These are phyloP conservation scores for Euura saliciscinereae DNA, from an alignment of 1,140 invertebrate species.

Conservation along the genomic window DNA sequence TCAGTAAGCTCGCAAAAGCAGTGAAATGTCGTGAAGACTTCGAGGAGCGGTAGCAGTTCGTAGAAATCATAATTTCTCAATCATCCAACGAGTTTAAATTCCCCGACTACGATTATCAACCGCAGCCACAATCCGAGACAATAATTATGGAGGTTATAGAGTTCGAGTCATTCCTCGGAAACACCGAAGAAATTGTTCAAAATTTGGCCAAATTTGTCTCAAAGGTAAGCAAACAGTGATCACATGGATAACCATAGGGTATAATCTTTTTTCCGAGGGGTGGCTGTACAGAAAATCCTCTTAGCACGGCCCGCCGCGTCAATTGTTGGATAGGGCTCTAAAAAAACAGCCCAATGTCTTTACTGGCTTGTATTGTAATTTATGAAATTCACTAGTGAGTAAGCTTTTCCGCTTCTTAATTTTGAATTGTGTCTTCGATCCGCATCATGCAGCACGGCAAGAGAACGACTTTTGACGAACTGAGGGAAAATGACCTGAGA, in stretches of 20 bases:
- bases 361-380: conserved; percentile 10
- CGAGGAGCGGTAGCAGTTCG: no score
- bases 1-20: no score
- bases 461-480: conserved; percentile 58
- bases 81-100: no score
- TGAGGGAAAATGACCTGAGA: conserved; percentile 57
- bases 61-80: no score
- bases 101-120: no score
- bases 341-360: background rate
- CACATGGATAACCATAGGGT: conserved; percentile 17
- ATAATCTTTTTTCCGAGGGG: background rate
- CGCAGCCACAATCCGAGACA: no score
- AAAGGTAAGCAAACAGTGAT: conserved; percentile 32
- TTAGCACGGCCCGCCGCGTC: background rate
- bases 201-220: conserved; percentile 41
- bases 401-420: conserved; percentile 13
- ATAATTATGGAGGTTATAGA: conserved; percentile 34
- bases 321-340: conserved; percentile 3
- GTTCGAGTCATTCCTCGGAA: conserved; percentile 33
- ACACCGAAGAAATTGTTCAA: conserved; percentile 32
- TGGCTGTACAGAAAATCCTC: background rate
- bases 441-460: conserved; percentile 53
- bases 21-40: no score
- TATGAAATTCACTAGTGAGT: background rate
- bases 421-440: conserved; percentile 24